Base-by-base conservation (phyloP, 2,888 invertebrate genomes). In the Corbicula japonica region DNA sequence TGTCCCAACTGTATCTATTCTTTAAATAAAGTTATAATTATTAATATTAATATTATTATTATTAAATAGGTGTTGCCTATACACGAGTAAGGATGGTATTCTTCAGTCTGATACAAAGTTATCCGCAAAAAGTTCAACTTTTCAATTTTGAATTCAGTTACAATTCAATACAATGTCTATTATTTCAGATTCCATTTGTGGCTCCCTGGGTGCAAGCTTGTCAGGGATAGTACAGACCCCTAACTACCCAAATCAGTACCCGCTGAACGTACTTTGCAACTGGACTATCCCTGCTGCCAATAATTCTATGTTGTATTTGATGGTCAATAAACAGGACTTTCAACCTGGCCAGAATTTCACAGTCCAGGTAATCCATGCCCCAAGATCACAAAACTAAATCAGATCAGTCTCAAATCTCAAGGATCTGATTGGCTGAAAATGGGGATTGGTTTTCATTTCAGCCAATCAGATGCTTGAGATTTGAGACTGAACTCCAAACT, bases 241-340 rank as follows among this genome's bases (percentile, higher is more conserved):
- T 1, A 95, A 95, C 83, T 95, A 95, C 91, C 96, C 96, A 8
- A 91, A 94, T 23, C 90, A 93, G n/a, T 96, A 96, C 91, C 95
- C 95, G 0, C 95, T 90, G 87, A 95, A 80, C 94, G 83, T 91
- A 0, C 86, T 89, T 15, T 98, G 98, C 91, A 95, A 96, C 84
- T 98, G 98, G 98, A 91, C 95, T 8, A 15, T 83, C 5, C 72
- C 77, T 10, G 44, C 65, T 8, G 66, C 74, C 21, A 50, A 58
- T 18, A 74, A 62, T 26, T 69, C 72, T 12, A 44, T 75, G 48
- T 52, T 83, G 35, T 81, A 68, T 26, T 12, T 85, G 4, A 70
- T 79, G 15, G 46, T 81, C 15, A 72, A 77, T 21, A 28, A 66
- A 0, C 44, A 81, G n/a, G 54, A 80, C 48, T 56, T 84, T 18